These are phyloP conservation scores for Vespertilio murinus DNA, from an alignment of 2,797 vertebrate genomes.

Conservation along the genomic window DNA sequence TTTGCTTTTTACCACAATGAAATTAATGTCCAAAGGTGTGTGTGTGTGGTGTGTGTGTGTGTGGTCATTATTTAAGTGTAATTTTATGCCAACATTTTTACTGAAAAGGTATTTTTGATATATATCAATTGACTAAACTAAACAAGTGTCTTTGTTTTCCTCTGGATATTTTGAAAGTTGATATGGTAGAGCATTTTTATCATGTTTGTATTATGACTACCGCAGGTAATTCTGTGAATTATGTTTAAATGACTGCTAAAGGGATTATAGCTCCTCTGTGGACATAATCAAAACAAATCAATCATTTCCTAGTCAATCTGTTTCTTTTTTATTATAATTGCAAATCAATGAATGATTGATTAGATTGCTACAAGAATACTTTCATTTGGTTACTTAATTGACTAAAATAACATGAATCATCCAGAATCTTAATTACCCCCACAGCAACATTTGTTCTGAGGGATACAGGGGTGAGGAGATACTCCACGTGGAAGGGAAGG, in stretches of 20 bases:
- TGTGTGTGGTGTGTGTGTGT: not conserved
- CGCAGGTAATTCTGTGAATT: constrained; percentile 35
- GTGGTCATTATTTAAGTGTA: not conserved
- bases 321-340: not conserved
- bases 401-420: not conserved
- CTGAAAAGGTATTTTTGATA: not conserved
- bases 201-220: not conserved
- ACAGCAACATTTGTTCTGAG: not conserved
- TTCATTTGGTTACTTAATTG: not conserved
- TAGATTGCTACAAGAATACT: not conserved
- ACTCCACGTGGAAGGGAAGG: not conserved
- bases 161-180: constrained; percentile 1
- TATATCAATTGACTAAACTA: not conserved
- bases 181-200: not conserved
- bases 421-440: not conserved
- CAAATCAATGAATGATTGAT: constrained; percentile 1
- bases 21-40: not conserved
- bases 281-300: constrained; percentile 50
- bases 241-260: not conserved
- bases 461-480: not conserved
- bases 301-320: not conserved
- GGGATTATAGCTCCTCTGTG: not conserved
- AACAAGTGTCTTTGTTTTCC: not conserved
- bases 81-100: constrained; percentile 16
- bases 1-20: not conserved